Evolutionary conservation across 1,140 invertebrate genomes (phyloP), one percentile per base, ranked within the genome.

Genomic region (Cecropterus lyciades): DNA sequence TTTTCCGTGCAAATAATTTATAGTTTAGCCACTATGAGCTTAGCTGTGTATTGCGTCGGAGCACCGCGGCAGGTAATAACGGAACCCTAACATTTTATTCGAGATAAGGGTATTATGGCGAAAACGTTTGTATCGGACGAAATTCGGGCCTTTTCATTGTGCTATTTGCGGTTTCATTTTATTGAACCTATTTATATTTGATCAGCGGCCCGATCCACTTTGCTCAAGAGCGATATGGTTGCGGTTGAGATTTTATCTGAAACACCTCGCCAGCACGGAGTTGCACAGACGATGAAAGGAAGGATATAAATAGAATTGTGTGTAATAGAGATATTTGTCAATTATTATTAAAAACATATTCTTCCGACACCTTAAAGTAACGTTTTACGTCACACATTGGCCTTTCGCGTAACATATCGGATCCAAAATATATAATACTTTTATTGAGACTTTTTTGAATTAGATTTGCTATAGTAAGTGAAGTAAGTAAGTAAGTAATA

Each of bases 1-100:
- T 57, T 64, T 69, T 64, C 60, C 20, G 45, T 42, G 14, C 15
- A 57, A 69, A 60, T 60, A 60, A 65, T 69, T 69, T 57, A 64
- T 64, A 69, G 53, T 40, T 45, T 60, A 20, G 33, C 48, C 3
- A 17, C 45, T 17, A 14, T 57, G 43, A 69, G 53, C 67, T 49
- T 49, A 64, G 63, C 53, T 45, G 62, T 55, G 16, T 69, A 53
- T 14, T 48, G 30, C 15, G 11, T 43, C 8, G 43, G 17, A 57
- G 52, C 56, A 52, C 60, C 11, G 37, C 14, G 51, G 53, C 60
- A 65, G 67, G 53, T 69, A 69, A 69, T 69, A 63, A 69, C 20
- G 67, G 56, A 20, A 27, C 53, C 37, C 24, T 63, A 49, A 60
- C 57, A 60, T 60, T 60, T 60, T 60, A 60, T 49, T 37, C 57